Evolutionary conservation across 2,797 vertebrate genomes (phyloP), one percentile per base, ranked within the genome.

Genomic region (Hapalemur alaotrensis): DNA sequence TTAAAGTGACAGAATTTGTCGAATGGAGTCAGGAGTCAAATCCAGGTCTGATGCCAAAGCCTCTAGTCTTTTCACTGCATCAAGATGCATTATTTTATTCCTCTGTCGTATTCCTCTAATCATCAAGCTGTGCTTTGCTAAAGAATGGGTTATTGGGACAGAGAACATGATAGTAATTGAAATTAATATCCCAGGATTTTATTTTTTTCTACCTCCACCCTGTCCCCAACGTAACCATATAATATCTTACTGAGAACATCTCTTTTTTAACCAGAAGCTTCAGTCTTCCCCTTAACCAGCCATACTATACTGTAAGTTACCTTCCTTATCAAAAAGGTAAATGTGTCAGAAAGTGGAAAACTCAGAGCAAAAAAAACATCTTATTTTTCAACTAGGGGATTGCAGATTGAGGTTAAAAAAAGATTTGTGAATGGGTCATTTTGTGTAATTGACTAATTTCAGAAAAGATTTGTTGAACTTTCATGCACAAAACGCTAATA

Each of bases 361-460:
- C 54, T 93, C 65, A 79, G 52, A 86, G 9, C 35, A 67, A 61
- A 50, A 75, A 54, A 9, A 5, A 4, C 7, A 52, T 41, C 48
- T 22, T 1, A 54, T 61, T 13, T 11, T 48, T 28, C 2, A 41
- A 63, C 8, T 23, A 48, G 23, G 14, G 38, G 30, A 89, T 54
- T 91, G 80, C 57, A 72, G 43, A 41, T 70, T 80, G 70, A 83
- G 6, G 18, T 59, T 72, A 61, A 32, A 73, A 85, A 67, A 30
- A 48, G 67, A 75, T 70, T 9, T 63, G 2, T 65, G 13, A 25
- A 52, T 54, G 15, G 35, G 18, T 80, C 23, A 78, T 96, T 95
- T 85, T 95, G n/a, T 93, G 20, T 9, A 65, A 96, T 89, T 89
- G 41, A 76, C 43, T 80, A 84, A 84, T 92, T 94, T 94, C 25